Conservation (phyloP, 2,888 invertebrate species). For the Heliothis peltigera region DNA sequence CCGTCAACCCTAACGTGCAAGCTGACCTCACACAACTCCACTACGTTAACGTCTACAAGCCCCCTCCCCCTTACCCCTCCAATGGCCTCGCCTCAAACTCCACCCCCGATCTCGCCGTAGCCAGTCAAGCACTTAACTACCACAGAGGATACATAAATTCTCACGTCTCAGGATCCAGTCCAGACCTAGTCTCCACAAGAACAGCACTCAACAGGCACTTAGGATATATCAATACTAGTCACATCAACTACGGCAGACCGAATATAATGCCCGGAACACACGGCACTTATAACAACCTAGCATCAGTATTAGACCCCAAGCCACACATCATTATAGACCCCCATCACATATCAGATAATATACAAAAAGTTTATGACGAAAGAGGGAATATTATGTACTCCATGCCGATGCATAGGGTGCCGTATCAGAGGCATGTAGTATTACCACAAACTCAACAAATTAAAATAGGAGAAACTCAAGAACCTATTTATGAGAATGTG, state of each 20-base stretch:
- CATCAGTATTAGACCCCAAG: constrained; percentile 89
- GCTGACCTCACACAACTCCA: constrained; percentile 88
- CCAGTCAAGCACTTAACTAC: constrained; percentile 90
- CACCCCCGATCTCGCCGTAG: constrained; percentile 95
- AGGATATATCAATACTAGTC: constrained; percentile 80
- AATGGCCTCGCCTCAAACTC: constrained; percentile 94
- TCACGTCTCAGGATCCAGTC: constrained; percentile 93
- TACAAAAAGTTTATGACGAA: constrained; percentile 91
- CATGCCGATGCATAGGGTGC: constrained; percentile 88
- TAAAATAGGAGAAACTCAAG: constrained; percentile 86
- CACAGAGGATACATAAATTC: constrained; percentile 85
- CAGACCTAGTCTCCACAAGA: constrained; percentile 93
- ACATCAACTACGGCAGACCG: constrained; percentile 75
- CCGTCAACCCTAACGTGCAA: constrained; percentile 81
- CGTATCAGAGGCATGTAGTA: constrained; percentile 86
- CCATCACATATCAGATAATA: constrained; percentile 89
- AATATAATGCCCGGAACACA: constrained; percentile 88
- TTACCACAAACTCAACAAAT: constrained; percentile 85
- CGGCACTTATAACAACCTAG: constrained; percentile 93
- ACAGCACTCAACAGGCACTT: constrained; percentile 89
- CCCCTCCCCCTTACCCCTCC: constrained; percentile 95
- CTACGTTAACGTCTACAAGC: constrained; percentile 93
- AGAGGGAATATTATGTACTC: constrained; percentile 91
- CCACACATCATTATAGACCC: constrained; percentile 90
- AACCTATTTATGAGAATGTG: constrained; percentile 95